Evolutionary conservation across 2,888 invertebrate genomes (phyloP).

Genomic region (Oxytorus armatus): DNA sequence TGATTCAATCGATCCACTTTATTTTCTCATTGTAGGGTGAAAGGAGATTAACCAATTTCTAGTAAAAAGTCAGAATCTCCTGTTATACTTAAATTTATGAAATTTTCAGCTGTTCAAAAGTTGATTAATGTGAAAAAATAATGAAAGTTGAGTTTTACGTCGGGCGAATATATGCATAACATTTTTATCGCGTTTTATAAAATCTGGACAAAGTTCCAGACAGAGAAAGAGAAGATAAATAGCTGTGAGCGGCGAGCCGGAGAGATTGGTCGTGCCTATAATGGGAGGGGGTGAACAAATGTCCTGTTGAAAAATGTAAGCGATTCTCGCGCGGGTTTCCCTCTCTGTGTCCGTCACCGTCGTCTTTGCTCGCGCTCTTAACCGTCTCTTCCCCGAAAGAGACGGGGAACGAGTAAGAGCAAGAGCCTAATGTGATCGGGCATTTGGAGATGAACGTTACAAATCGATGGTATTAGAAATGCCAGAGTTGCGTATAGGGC

Average conservation of each 20-base stretch:
- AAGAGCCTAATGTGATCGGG: constrained; percentile 61
- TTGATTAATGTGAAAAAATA: neutral
- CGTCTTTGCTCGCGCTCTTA: constrained; percentile 5
- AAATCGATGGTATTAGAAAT: constrained; percentile 75
- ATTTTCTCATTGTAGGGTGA: too few species aligned
- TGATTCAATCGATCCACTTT: too few species aligned
- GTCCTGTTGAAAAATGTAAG: constrained; percentile 75
- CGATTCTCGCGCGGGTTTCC: constrained; percentile 68
- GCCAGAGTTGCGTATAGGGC: constrained; percentile 52
- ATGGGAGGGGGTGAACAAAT: constrained; percentile 74
- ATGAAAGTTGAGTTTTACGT: too few species aligned
- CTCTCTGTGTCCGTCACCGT: constrained; percentile 63
- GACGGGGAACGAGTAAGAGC: constrained; percentile 22
- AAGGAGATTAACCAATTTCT: too few species aligned
- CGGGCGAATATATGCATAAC: too few species aligned
- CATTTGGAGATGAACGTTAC: constrained; percentile 74
- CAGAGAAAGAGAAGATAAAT: constrained; percentile 33
- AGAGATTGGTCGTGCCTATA: constrained; percentile 29
- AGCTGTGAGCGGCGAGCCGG: constrained; percentile 6
- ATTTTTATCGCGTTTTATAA: constrained; percentile 8
- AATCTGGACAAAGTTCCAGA: neutral
- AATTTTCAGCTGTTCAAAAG: neutral
- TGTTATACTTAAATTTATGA: too few species aligned
- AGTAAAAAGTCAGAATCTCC: too few species aligned
- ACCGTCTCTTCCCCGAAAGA: constrained; percentile 25